These are phyloP conservation scores for Phrynosoma blainvillii DNA, from an alignment of 2,113 vertebrate genomes.

Conservation along the genomic window DNA sequence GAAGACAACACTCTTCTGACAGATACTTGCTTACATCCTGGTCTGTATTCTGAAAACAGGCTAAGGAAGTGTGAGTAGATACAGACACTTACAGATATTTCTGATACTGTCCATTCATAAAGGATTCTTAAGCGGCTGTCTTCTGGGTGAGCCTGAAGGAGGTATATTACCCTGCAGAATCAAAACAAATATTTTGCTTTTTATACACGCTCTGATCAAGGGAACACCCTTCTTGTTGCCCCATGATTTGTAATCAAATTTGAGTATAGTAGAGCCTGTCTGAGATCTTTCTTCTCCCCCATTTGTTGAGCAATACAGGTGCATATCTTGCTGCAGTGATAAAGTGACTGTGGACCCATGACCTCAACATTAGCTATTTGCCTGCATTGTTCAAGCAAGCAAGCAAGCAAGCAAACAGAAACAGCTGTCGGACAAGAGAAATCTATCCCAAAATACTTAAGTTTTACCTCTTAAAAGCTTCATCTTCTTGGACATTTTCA, in stretches of 20 bases:
- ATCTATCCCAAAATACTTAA: no score
- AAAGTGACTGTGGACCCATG: no score
- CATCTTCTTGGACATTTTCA: conserved; percentile 82
- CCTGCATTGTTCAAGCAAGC: not conserved
- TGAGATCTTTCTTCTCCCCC: not conserved
- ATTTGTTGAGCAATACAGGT: not conserved
- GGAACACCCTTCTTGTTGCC: not conserved
- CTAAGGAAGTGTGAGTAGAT: no score
- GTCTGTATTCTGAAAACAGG: no score
- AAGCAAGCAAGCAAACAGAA: not conserved
- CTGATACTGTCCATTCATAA: conserved; percentile 81
- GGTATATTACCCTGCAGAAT: conserved; percentile 85
- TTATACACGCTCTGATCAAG: no score
- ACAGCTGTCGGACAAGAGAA: no score
- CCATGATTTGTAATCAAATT: not conserved
- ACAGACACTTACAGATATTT: conserved; percentile 83
- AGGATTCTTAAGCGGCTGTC: conserved; percentile 86
- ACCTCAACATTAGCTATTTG: not conserved
- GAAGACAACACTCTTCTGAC: no score
- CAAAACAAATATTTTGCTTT: not conserved
- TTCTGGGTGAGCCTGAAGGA: conserved; percentile 83
- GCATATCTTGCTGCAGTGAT: not conserved
- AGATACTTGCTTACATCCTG: no score
- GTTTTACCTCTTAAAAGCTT: conserved; percentile 86
- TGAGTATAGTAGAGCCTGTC: not conserved